These are phyloP conservation scores for Trididemnum miniatum DNA, from an alignment of 23 tunicate genomes.

Conservation along the genomic window DNA sequence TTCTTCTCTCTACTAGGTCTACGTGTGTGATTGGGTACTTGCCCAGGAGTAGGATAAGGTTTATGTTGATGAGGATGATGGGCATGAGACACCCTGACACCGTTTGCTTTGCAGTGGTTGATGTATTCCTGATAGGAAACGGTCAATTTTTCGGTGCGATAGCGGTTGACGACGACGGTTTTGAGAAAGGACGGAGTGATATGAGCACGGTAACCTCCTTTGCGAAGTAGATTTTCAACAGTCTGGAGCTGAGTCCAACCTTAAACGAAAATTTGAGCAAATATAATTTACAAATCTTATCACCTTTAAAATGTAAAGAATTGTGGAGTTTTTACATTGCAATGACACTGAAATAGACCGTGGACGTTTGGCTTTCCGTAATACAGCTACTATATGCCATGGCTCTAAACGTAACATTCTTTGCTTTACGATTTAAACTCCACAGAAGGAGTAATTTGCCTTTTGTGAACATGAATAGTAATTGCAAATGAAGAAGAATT, in stretches of 20 bases:
- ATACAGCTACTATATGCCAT: no score
- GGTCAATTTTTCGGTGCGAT: slow-evolving; percentile 76
- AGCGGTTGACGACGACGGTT: slow-evolving; percentile 50
- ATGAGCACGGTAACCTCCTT: slow-evolving; percentile 78
- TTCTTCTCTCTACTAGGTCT: slow-evolving; percentile 12
- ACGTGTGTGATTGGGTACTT: not conserved
- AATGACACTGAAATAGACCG: no score
- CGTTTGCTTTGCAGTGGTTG: not conserved
- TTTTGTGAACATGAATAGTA: no score
- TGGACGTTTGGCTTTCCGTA: no score
- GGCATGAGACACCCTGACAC: not conserved
- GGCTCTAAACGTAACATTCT: no score
- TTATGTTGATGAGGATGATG: slow-evolving; percentile 3
- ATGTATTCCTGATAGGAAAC: slow-evolving; percentile 68
- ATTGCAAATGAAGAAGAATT: no score
- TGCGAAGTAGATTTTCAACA: slow-evolving; percentile 77
- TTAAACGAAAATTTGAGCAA: no score
- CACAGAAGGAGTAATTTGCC: no score
- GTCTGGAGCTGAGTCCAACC: slow-evolving; percentile 87
- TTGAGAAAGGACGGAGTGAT: slow-evolving; percentile 54
- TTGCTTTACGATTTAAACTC: no score
- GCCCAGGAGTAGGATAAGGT: slow-evolving; percentile 24
- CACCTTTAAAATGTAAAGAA: no score
- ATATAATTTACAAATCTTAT: no score
- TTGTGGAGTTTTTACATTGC: no score